phyloP scores from a whole-genome alignment of 2,888 invertebrate species.

The Cheiracanthium punctorium region DNA sequence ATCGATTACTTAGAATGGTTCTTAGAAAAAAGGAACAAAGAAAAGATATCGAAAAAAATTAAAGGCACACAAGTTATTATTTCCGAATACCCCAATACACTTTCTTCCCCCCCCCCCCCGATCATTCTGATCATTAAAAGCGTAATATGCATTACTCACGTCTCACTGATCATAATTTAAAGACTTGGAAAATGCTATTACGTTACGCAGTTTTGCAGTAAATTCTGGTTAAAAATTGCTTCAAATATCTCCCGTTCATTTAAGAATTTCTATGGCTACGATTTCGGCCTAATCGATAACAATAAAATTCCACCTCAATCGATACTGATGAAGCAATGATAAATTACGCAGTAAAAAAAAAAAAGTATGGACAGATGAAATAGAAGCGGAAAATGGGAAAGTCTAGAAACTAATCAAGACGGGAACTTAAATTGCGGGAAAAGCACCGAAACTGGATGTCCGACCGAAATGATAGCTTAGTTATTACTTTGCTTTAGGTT shows the following conservation, averaged over 20 bases:
- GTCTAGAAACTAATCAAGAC: conserved; percentile 9
- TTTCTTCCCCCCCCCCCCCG: too few species aligned
- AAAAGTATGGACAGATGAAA: background rate
- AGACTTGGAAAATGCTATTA: too few species aligned
- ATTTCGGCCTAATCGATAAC: background rate
- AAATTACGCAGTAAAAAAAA: conserved; percentile 3
- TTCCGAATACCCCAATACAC: too few species aligned
- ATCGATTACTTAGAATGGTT: too few species aligned
- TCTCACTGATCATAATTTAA: too few species aligned
- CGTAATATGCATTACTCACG: background rate
- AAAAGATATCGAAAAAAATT: too few species aligned
- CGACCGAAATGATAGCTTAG: background rate
- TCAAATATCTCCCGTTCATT: too few species aligned
- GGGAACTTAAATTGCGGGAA: background rate
- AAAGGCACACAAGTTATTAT: too few species aligned
- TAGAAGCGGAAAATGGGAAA: background rate
- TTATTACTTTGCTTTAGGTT: background rate
- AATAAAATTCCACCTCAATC: background rate
- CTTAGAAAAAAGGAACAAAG: too few species aligned
- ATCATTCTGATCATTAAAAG: background rate
- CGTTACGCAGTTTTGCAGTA: too few species aligned
- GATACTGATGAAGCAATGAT: conserved; percentile 17
- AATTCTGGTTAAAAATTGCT: too few species aligned
- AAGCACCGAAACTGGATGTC: background rate
- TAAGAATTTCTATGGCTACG: background rate